Conservation (phyloP, 2,888 invertebrate species). For the Nebria brevicollis region DNA sequence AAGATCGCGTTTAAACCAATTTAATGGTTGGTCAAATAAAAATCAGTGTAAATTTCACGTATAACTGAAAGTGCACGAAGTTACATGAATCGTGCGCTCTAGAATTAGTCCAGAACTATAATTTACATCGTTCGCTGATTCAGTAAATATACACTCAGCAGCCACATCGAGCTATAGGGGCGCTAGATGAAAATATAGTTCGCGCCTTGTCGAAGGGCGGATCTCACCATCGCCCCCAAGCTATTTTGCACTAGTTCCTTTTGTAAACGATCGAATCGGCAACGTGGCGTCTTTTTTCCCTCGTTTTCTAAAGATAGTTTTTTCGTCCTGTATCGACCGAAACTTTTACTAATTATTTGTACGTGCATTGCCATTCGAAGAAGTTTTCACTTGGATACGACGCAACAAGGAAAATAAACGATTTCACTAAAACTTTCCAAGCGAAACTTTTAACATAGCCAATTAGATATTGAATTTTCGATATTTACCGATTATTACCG, state of each 20-base stretch:
- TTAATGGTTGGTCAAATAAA: not conserved
- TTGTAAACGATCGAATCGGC: not conserved
- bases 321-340: conserved; percentile 5
- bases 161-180: not conserved
- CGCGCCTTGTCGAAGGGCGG: not conserved
- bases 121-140: not conserved
- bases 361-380: conserved; percentile 36
- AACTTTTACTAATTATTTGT: conserved; percentile 44
- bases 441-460: not conserved
- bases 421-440: not conserved
- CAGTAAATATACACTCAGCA: not conserved
- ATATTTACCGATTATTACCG: not conserved
- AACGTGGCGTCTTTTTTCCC: not conserved
- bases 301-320: not conserved
- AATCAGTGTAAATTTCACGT: not conserved
- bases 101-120: not conserved
- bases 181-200: conserved; percentile 1
- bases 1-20: not conserved
- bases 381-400: conserved; percentile 19
- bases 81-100: not conserved
- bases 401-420: not conserved
- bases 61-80: conserved; percentile 1
- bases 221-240: not conserved
- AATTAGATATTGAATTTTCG: not conserved
- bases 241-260: not conserved